Conservation (phyloP, 2,113 vertebrate species). For the Callaeas wilsoni region DNA sequence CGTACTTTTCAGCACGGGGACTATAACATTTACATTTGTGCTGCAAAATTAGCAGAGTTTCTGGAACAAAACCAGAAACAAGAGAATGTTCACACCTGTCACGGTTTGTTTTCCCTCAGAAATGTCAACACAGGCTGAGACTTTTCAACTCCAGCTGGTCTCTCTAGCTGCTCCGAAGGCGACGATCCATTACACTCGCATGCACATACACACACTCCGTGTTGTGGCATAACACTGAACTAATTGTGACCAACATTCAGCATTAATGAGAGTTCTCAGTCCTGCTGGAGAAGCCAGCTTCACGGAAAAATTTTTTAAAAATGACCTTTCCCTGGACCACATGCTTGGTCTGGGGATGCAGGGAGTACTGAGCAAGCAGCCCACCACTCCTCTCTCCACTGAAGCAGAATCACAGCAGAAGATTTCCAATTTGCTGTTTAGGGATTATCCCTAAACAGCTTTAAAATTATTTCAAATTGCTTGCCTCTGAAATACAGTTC, state of each 20-base stretch:
- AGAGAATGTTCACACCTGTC: conserved; percentile 50
- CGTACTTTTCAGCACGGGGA: neutral
- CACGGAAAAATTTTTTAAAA: neutral
- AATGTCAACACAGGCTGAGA: conserved; percentile 48
- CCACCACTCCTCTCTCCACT: neutral
- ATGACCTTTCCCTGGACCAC: neutral
- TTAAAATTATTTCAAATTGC: neutral
- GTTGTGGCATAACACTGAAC: conserved; percentile 2
- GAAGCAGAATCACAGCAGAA: neutral
- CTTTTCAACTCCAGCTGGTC: conserved; percentile 48
- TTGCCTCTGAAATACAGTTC: neutral
- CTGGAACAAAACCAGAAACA: conserved; percentile 29
- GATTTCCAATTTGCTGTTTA: neutral
- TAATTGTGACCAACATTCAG: neutral
- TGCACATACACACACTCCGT: neutral
- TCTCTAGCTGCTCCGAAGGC: neutral
- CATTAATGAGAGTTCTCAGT: neutral
- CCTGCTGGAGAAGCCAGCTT: neutral
- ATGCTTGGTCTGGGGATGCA: neutral
- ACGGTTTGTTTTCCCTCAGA: conserved; percentile 42
- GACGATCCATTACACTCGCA: neutral
- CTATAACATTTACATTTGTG: neutral
- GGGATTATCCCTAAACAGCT: neutral
- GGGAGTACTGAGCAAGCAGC: neutral
- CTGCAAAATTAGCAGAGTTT: conserved; percentile 5